Evolutionary conservation across 2,113 vertebrate species (phyloP).

Genomic region (Vimba vimba): DNA sequence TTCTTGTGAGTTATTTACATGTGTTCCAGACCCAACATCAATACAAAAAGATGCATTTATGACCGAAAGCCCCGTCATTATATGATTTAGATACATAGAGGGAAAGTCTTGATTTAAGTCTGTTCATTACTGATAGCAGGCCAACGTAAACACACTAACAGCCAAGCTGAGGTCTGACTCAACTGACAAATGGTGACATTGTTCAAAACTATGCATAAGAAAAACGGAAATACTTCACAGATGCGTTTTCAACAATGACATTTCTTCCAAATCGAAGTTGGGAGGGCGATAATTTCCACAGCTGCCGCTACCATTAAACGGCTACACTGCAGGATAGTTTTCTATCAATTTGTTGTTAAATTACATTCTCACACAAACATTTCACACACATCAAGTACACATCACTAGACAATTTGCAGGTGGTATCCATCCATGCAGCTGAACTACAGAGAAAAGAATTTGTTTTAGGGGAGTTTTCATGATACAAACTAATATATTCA

Average conservation of each 20-base stretch:
- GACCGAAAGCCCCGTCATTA: conserved; percentile 72
- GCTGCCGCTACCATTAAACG: conserved; percentile 13
- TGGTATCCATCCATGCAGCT: conserved; percentile 11
- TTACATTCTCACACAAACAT: conserved; percentile 26
- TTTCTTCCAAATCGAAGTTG: conserved; percentile 27
- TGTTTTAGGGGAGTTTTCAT: background rate
- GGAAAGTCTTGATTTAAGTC: conserved; percentile 67
- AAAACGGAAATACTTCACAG: conserved; percentile 25
- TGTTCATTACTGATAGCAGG: conserved; percentile 2
- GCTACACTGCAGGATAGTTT: conserved; percentile 11
- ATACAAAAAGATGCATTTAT: conserved; percentile 69
- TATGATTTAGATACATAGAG: conserved; percentile 55
- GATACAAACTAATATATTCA: conserved; percentile 12
- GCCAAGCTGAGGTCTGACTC: conserved; percentile 8
- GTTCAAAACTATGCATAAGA: conserved; percentile 17
- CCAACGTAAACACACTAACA: conserved; percentile 21
- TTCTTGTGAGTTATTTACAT: conserved; percentile 81
- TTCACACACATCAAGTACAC: background rate
- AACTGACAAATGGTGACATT: conserved; percentile 27
- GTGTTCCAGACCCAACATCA: conserved; percentile 68
- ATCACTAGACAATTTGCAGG: conserved; percentile 22
- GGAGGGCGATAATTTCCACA: conserved; percentile 12
- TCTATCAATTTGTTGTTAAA: conserved; percentile 13
- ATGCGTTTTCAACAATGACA: conserved; percentile 9
- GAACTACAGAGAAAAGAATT: background rate